These are phyloP conservation scores for Hephaestus fuliginosus DNA, from an alignment of 2,797 vertebrate species.

Conservation along the genomic window DNA sequence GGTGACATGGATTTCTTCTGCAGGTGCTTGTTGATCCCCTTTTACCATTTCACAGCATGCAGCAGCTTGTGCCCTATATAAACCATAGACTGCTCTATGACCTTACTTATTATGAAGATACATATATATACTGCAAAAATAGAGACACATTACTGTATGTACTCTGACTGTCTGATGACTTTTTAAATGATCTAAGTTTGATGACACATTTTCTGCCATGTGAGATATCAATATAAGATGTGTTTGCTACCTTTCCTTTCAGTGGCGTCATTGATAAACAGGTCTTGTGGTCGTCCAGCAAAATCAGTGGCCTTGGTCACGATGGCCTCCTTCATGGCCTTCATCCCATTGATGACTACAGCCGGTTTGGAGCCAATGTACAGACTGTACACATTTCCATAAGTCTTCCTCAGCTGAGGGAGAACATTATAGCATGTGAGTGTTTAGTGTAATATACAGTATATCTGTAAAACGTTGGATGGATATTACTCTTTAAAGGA, in stretches of 20 bases:
- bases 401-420: slow-evolving; percentile 74
- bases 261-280: slow-evolving; percentile 59
- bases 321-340: slow-evolving; percentile 83
- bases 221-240: neutral
- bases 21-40: neutral
- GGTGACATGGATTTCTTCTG: neutral
- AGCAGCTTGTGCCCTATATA: neutral
- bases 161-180: neutral
- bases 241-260: slow-evolving; percentile 69
- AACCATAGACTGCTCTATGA: neutral
- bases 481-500: neutral
- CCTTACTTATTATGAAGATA: neutral
- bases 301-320: slow-evolving; percentile 75
- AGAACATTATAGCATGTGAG: slow-evolving; percentile 4
- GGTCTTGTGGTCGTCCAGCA: slow-evolving; percentile 78
- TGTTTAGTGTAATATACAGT: neutral
- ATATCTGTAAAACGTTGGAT: neutral
- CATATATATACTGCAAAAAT: neutral
- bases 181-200: neutral
- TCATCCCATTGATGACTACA: slow-evolving; percentile 81
- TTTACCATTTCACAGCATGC: neutral
- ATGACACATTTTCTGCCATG: neutral
- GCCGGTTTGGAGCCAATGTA: slow-evolving; percentile 73
- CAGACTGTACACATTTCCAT: slow-evolving; percentile 82
- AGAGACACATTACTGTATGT: neutral